A percentile compares a stretch with the other conserved stretches of the same genome.
phyloP scores from a whole-genome alignment of 2,113 vertebrate genomes.

The Perca schrenkii region DNA sequence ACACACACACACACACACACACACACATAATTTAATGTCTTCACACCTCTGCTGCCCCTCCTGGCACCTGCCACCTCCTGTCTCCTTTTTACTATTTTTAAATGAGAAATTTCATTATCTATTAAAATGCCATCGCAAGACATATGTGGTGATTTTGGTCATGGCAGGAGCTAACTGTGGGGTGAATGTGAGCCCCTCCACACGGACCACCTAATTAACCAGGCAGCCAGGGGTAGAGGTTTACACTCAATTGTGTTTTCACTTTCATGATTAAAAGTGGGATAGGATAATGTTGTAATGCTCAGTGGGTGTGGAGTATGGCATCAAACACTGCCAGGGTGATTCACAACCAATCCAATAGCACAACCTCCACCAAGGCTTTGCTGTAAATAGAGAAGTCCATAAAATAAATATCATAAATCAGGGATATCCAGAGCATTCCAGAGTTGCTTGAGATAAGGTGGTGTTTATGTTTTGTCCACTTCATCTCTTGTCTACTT shows the following conservation, averaged over 20 bases:
- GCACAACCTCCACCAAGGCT: slow-evolving; percentile 10
- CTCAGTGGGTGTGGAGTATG: slow-evolving; percentile 33
- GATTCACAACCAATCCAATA: not conserved
- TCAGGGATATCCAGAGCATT: not conserved
- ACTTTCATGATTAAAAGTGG: slow-evolving; percentile 56
- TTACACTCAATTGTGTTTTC: slow-evolving; percentile 57
- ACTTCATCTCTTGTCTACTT: slow-evolving; percentile 34
- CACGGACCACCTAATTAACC: slow-evolving; percentile 40
- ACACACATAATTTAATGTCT: slow-evolving; percentile 12
- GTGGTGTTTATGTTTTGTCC: slow-evolving; percentile 22
- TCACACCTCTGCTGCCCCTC: slow-evolving; percentile 13
- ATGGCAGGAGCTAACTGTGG: slow-evolving; percentile 21
- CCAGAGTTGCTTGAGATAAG: slow-evolving; percentile 25
- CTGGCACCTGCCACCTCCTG: slow-evolving; percentile 5
- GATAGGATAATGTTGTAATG: slow-evolving; percentile 38
- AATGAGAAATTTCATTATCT: slow-evolving; percentile 35
- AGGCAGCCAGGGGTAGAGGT: slow-evolving; percentile 27
- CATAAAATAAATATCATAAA: slow-evolving; percentile 27
- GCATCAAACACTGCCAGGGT: slow-evolving; percentile 6
- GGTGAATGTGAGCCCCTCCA: slow-evolving; percentile 7
- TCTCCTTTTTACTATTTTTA: slow-evolving; percentile 30
- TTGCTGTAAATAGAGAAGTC: slow-evolving; percentile 11
- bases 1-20: not conserved
- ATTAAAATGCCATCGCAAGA: slow-evolving; percentile 43
- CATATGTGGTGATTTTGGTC: slow-evolving; percentile 27